phyloP scores from a whole-genome alignment of 1,140 invertebrate species.

The Cyphomyrmex costatus region DNA sequence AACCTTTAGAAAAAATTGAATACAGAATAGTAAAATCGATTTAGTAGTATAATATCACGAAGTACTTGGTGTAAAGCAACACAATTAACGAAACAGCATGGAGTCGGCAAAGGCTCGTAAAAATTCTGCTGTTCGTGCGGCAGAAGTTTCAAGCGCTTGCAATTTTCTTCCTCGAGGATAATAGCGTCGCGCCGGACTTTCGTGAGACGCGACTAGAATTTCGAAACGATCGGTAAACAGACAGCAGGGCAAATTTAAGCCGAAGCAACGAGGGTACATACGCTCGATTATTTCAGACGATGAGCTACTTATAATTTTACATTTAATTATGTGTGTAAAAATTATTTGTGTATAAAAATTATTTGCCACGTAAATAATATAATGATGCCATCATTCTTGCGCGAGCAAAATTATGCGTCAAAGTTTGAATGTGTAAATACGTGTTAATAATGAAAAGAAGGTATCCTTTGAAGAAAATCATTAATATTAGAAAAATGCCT shows the following conservation, averaged over 20 bases:
- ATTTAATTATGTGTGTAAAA: constrained; percentile 57
- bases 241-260: neutral
- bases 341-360: constrained; percentile 34
- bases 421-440: neutral
- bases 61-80: constrained; percentile 1
- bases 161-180: constrained; percentile 47
- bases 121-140: constrained; percentile 15
- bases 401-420: neutral
- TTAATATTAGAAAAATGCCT: constrained; percentile 8
- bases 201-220: constrained; percentile 11
- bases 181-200: constrained; percentile 7
- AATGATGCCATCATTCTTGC: neutral
- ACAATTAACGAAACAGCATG: constrained; percentile 38
- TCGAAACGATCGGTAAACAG: constrained; percentile 45
- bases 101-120: neutral
- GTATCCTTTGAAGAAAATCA: neutral
- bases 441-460: neutral
- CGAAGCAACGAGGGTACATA: constrained; percentile 13
- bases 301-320: neutral
- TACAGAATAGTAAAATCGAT: neutral
- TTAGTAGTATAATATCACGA: constrained; percentile 16
- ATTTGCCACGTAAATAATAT: constrained; percentile 32
- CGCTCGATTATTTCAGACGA: neutral
- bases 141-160: constrained; percentile 38
- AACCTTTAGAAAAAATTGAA: neutral